Conservation (phyloP, 2,888 invertebrate species). For the Sepiola atlantica region DNA sequence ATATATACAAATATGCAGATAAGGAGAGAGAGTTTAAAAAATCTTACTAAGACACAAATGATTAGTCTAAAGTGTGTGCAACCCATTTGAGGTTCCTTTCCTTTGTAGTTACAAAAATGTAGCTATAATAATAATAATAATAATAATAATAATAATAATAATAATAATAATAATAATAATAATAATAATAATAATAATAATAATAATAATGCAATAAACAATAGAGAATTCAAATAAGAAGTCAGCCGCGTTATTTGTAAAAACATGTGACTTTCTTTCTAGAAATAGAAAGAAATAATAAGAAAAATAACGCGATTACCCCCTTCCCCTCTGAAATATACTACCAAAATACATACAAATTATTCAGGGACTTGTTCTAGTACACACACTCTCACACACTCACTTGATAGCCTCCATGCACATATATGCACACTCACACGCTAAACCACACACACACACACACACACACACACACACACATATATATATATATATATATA, state of each 20-base stretch:
- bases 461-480: no score
- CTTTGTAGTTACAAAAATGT: not conserved
- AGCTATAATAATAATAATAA: not conserved
- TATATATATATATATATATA: no score
- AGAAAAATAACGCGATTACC: not conserved
- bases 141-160: no score
- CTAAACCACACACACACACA: not conserved
- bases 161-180: not conserved
- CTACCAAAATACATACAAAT: no score
- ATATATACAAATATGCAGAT: no score
- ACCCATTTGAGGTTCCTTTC: not conserved
- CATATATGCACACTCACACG: not conserved
- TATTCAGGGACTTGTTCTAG: not conserved
- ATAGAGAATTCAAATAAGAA: not conserved
- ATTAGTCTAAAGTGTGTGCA: not conserved
- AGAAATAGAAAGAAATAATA: not conserved
- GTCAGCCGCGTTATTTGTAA: not conserved
- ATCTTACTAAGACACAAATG: no score
- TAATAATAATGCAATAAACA: not conserved
- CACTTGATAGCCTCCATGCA: not conserved
- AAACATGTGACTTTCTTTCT: conserved; percentile 20
- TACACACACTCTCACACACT: not conserved
- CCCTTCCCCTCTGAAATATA: not conserved
- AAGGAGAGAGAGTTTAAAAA: no score
- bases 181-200: conserved; percentile 32